phyloP scores from a whole-genome alignment of 2,888 invertebrate species.

The Chloroclysta siterata region DNA sequence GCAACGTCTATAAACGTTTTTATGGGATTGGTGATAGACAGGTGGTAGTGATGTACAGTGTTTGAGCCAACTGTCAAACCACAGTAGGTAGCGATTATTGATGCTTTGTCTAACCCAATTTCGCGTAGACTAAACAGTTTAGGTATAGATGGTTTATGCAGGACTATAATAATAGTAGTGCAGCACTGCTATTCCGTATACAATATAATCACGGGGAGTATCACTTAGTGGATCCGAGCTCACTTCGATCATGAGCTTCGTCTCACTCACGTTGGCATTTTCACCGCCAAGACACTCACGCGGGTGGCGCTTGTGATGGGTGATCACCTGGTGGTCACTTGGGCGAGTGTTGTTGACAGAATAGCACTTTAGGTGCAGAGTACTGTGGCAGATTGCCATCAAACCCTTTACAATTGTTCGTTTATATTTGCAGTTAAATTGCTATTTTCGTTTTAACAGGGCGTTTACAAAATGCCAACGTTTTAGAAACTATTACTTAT shows the following conservation, averaged over 20 bases:
- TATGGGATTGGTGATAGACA: background rate
- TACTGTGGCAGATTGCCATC: slow-evolving; percentile 34
- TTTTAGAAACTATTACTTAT: background rate
- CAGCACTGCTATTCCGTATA: no score
- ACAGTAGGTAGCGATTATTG: slow-evolving; percentile 32
- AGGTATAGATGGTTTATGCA: slow-evolving; percentile 40
- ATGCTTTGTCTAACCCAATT: slow-evolving; percentile 45
- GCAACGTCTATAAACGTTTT: no score
- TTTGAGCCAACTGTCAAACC: slow-evolving; percentile 37
- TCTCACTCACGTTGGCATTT: no score
- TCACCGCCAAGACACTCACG: no score
- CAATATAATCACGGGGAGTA: no score
- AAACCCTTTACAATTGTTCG: slow-evolving; percentile 9
- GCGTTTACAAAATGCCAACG: background rate
- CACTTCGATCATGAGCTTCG: no score
- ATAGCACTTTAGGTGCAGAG: slow-evolving; percentile 34
- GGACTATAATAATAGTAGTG: slow-evolving; percentile 40
- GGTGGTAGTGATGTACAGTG: slow-evolving; percentile 5
- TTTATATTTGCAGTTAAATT: slow-evolving; percentile 6
- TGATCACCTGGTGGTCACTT: no score
- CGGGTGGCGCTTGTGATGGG: no score
- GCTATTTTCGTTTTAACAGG: slow-evolving; percentile 7
- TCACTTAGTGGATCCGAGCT: no score
- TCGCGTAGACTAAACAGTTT: slow-evolving; percentile 60
- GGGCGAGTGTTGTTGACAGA: no score